Percentiles rank a stretch among this genome's conserved stretches.
These are phyloP conservation scores for Corbicula japonica DNA, from an alignment of 2,888 invertebrate genomes.

Conservation along the genomic window DNA sequence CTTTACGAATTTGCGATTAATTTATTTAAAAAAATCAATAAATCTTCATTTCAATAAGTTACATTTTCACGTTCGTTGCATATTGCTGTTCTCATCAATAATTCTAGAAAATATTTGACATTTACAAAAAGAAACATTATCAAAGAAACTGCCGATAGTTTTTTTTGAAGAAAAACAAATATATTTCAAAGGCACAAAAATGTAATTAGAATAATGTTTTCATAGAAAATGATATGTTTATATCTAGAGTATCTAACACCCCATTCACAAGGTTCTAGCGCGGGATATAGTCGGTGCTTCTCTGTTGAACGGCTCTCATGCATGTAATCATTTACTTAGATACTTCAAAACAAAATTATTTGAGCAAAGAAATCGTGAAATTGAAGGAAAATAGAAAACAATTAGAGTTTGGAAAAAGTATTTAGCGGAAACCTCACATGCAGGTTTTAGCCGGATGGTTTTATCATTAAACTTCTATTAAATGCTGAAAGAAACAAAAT, in stretches of 20 bases:
- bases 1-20: no score
- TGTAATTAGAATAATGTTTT: conserved; percentile 12
- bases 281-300: conserved; percentile 9
- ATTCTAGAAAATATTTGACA: no score
- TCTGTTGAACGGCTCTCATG: conserved; percentile 29
- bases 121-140: no score
- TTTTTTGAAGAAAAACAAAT: no score
- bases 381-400: conserved; percentile 30
- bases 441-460: conserved; percentile 32
- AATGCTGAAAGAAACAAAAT: no score
- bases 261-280: neutral
- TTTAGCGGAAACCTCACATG: conserved; percentile 28
- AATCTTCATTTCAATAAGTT: no score
- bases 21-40: no score
- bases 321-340: conserved; percentile 48
- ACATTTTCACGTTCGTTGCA: no score
- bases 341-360: conserved; percentile 30
- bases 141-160: no score
- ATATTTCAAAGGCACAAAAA: no score
- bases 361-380: conserved; percentile 34
- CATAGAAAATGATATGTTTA: conserved; percentile 15
- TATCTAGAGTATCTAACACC: neutral
- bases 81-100: no score
- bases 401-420: conserved; percentile 32
- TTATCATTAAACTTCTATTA: conserved; percentile 36